phyloP scores from a whole-genome alignment of 2,888 invertebrate genomes.

The Lucinisca nassula region DNA sequence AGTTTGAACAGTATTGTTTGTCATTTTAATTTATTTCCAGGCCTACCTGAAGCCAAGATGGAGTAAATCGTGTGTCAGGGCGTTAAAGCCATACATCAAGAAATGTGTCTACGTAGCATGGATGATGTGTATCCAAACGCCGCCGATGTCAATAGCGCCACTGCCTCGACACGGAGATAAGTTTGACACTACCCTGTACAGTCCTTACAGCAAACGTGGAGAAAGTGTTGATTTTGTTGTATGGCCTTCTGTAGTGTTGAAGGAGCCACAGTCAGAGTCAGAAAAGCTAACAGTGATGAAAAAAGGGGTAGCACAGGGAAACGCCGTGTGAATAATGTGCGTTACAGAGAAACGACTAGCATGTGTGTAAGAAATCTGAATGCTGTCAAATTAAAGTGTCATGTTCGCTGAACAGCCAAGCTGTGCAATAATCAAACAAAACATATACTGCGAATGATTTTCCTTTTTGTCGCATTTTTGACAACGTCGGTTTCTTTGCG shows the following conservation, averaged over 20 bases:
- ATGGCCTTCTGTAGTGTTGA: neutral
- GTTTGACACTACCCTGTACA: neutral
- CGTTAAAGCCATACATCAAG: neutral
- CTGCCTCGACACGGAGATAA: neutral
- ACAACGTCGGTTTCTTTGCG: too few species aligned
- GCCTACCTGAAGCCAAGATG: neutral
- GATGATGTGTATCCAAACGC: neutral
- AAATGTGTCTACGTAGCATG: neutral
- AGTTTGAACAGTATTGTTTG: too few species aligned
- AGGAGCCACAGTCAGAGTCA: neutral
- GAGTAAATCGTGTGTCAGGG: neutral
- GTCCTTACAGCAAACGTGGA: neutral
- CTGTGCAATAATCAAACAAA: too few species aligned
- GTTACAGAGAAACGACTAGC: too few species aligned
- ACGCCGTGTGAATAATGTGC: too few species aligned
- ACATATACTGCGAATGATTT: too few species aligned
- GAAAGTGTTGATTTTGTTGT: neutral
- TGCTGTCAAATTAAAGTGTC: too few species aligned
- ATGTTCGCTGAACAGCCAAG: too few species aligned
- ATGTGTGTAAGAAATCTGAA: too few species aligned
- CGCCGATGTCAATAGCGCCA: neutral
- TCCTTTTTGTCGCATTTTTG: too few species aligned
- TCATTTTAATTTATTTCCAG: too few species aligned
- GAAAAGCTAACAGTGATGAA: neutral
- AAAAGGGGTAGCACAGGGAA: neutral